phyloP scores from a whole-genome alignment of 2,888 invertebrate species.

The Andricus curvator region DNA sequence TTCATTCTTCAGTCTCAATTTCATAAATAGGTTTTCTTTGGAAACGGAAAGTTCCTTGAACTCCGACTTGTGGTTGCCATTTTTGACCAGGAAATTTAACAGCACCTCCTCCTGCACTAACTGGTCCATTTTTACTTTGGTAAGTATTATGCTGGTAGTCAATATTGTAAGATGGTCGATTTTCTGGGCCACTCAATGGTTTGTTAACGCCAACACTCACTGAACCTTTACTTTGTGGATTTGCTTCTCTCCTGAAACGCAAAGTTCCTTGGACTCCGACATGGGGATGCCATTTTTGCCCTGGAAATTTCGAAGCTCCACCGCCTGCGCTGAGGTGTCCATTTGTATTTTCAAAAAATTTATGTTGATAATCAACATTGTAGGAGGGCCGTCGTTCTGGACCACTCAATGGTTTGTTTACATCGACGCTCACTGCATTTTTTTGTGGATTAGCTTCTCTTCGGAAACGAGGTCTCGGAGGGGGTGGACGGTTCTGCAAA shows the following conservation, averaged over 20 bases:
- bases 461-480: constrained; percentile 37
- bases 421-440: background rate
- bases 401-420: constrained; percentile 34
- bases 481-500: background rate
- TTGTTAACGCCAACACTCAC: constrained; percentile 45
- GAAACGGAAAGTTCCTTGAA: constrained; percentile 34
- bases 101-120: constrained; percentile 48
- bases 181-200: constrained; percentile 53
- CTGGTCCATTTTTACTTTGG: constrained; percentile 45
- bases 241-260: constrained; percentile 49
- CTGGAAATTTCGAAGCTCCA: constrained; percentile 49
- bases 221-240: constrained; percentile 48
- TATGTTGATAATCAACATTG: constrained; percentile 42
- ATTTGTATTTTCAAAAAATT: constrained; percentile 31
- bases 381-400: constrained; percentile 38
- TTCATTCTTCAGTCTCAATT: too few species aligned
- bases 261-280: constrained; percentile 26
- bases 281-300: constrained; percentile 48
- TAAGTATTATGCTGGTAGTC: constrained; percentile 58
- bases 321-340: constrained; percentile 50
- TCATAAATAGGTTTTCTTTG: background rate
- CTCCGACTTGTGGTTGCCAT: constrained; percentile 43
- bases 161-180: constrained; percentile 54
- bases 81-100: constrained; percentile 48
- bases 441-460: constrained; percentile 41